Percentiles rank a stretch among this genome's conserved stretches.
These are phyloP conservation scores for Sus scrofa DNA, from an alignment of 2,113 vertebrate genomes.

Conservation along the genomic window T2T-Sscrofa CM000827.6:46769001-46769500, in stretches of 20 bases:
- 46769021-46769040: neutral
- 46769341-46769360: neutral
- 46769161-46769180: neutral
- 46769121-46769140: neutral
- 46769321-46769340: neutral
- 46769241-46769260: neutral
- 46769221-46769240: neutral
- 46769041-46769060: neutral
- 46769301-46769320: neutral
- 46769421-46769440: neutral
- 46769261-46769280: neutral
- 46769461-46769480: conserved; percentile 58
- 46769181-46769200: neutral
- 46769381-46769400: conserved; percentile 6
- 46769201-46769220: neutral
- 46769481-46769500: conserved; percentile 65
- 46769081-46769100: neutral
- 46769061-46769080: neutral
- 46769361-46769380: neutral
- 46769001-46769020: neutral
- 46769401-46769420: neutral
- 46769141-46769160: neutral
- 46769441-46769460: conserved; percentile 27
- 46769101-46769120: neutral
- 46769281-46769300: neutral